A percentile compares a stretch with the other conserved stretches of the same genome.
Evolutionary conservation across 2,113 vertebrate genomes (phyloP).

Genomic region (Cercocebus atys): DNA sequence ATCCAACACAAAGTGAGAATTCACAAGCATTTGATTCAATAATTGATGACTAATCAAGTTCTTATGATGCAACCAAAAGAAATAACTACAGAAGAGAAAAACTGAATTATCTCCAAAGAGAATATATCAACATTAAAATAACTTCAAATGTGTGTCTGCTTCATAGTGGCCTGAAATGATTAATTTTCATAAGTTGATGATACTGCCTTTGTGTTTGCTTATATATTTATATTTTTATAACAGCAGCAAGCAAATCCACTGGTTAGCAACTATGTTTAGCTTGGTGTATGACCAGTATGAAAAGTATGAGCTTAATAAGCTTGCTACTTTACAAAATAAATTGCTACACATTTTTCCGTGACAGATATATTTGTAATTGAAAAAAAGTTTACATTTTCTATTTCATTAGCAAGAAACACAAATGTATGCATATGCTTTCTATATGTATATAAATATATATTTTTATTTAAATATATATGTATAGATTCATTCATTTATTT

Average conservation of each 20-base stretch:
- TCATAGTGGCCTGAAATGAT: neutral
- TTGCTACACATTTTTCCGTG: neutral
- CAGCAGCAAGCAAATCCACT: conserved; percentile 52
- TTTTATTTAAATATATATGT: neutral
- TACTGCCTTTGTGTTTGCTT: neutral
- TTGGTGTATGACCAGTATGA: neutral
- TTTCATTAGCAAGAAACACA: neutral
- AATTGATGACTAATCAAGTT: neutral
- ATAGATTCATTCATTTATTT: neutral
- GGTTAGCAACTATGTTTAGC: conserved; percentile 66
- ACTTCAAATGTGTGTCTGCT: neutral
- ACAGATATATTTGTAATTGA: neutral
- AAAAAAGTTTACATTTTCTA: neutral
- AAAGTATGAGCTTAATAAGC: neutral
- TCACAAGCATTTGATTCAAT: neutral
- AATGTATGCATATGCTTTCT: neutral
- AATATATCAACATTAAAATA: neutral
- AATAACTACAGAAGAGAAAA: neutral
- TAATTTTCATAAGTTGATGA: conserved; percentile 27
- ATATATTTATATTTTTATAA: conserved; percentile 53
- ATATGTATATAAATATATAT: neutral
- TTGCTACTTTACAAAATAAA: neutral
- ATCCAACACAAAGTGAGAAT: neutral
- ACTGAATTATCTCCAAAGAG: neutral
- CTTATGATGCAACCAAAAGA: neutral